phyloP scores from a whole-genome alignment of 1,140 invertebrate genomes.

The Aphelinus atriplicis region DNA sequence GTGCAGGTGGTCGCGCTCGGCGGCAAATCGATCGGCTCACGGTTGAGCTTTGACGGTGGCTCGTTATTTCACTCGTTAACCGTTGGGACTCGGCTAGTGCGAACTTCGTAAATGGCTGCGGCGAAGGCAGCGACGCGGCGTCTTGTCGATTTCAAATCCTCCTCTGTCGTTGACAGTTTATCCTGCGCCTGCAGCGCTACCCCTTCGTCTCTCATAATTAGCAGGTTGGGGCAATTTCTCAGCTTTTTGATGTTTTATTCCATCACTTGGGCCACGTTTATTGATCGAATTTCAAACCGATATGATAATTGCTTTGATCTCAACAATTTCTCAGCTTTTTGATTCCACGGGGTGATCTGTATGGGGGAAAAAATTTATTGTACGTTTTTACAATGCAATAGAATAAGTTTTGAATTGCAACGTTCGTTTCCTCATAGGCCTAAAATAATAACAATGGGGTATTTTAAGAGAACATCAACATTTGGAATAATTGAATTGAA shows the following conservation, averaged over 20 bases:
- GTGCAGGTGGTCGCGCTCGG: neutral
- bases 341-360: too few relatives aligned
- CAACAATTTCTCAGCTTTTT: neutral
- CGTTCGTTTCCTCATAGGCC: too few relatives aligned
- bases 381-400: too few relatives aligned
- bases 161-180: conserved; percentile 25
- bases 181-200: neutral
- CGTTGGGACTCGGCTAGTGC: neutral
- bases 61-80: conserved; percentile 46
- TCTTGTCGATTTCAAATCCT: conserved; percentile 10
- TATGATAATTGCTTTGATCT: neutral
- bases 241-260: neutral
- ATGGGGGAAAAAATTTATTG: too few relatives aligned
- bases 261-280: neutral
- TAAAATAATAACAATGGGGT: too few relatives aligned
- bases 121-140: neutral
- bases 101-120: neutral
- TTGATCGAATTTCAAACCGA: neutral
- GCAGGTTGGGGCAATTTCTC: neutral
- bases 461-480: too few relatives aligned
- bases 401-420: too few relatives aligned
- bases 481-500: too few relatives aligned
- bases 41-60: conserved; percentile 2
- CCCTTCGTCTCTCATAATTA: neutral
- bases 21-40: conserved; percentile 21